Percentiles rank a stretch among this genome's conserved stretches.
phyloP scores from a whole-genome alignment of 1,140 invertebrate species.

The Saccostrea cuccullata region DNA sequence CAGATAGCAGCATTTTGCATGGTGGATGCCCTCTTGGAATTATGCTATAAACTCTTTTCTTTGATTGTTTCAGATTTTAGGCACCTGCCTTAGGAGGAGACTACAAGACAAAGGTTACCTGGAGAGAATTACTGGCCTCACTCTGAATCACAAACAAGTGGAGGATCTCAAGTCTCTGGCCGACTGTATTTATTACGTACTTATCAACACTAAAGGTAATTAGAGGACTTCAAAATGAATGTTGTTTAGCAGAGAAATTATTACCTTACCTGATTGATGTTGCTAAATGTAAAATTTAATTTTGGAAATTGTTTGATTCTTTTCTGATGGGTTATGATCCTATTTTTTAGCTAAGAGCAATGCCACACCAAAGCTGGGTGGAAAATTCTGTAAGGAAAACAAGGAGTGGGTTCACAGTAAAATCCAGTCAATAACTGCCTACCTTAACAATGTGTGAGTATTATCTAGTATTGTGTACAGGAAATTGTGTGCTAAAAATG shows the following conservation, averaged over 20 bases:
- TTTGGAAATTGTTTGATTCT: not conserved
- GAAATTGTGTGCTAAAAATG: not conserved
- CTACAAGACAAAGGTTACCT: slow-evolving; percentile 59
- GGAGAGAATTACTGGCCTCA: slow-evolving; percentile 59
- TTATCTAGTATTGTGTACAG: not conserved
- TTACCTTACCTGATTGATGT: no score
- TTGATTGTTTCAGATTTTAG: slow-evolving; percentile 64
- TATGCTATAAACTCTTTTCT: not conserved
- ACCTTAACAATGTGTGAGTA: slow-evolving; percentile 70
- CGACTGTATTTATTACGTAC: slow-evolving; percentile 70
- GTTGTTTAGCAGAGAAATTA: not conserved
- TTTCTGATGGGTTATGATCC: not conserved
- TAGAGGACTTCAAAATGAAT: not conserved
- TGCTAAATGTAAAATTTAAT: slow-evolving; percentile 14
- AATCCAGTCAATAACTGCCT: slow-evolving; percentile 62
- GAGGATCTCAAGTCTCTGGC: slow-evolving; percentile 64
- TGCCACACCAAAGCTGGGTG: slow-evolving; percentile 67
- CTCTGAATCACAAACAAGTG: slow-evolving; percentile 54
- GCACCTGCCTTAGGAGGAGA: slow-evolving; percentile 60
- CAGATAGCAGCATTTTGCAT: no score
- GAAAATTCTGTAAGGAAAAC: slow-evolving; percentile 71
- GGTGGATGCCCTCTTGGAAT: not conserved
- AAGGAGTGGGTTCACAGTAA: slow-evolving; percentile 72
- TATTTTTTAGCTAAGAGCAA: slow-evolving; percentile 61
- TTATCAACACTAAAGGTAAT: slow-evolving; percentile 70